Conservation (phyloP, 2,888 invertebrate species). For the Tetrapedia diversipes region DNA sequence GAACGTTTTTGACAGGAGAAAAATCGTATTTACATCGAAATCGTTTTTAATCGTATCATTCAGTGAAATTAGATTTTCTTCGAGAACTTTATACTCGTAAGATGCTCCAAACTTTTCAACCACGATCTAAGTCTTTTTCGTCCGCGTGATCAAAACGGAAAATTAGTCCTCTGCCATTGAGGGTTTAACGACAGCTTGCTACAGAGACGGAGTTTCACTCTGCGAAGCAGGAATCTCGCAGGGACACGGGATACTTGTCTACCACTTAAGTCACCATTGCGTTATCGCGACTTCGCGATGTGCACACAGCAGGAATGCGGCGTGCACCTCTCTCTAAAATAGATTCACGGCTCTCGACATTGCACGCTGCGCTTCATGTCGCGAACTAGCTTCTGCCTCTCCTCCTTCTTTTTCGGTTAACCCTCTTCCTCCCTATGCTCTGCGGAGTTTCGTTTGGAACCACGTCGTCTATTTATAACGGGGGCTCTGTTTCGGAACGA, state of each 20-base stretch:
- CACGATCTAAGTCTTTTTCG: no score
- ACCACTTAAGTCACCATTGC: slow-evolving; percentile 36
- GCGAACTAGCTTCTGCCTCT: slow-evolving; percentile 18
- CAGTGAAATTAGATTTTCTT: no score
- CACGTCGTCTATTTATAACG: slow-evolving; percentile 63
- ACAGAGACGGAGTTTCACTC: not conserved
- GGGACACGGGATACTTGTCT: slow-evolving; percentile 26
- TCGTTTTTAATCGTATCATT: no score
- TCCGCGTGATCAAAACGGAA: no score
- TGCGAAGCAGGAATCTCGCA: slow-evolving; percentile 5
- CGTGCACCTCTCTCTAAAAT: slow-evolving; percentile 57
- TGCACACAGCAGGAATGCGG: slow-evolving; percentile 17
- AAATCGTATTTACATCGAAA: no score
- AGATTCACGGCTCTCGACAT: slow-evolving; percentile 59
- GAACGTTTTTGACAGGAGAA: no score
- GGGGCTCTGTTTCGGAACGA: slow-evolving; percentile 42
- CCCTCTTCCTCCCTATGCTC: not conserved
- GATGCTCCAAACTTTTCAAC: no score
- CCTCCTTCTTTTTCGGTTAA: not conserved
- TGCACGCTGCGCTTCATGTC: slow-evolving; percentile 54
- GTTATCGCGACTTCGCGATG: slow-evolving; percentile 39
- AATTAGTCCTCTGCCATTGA: no score
- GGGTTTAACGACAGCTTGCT: not conserved
- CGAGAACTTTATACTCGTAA: no score
- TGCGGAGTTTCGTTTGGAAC: slow-evolving; percentile 5